Conservation (phyloP, 1,140 invertebrate species). For the Elymnias hypermnestra region DNA sequence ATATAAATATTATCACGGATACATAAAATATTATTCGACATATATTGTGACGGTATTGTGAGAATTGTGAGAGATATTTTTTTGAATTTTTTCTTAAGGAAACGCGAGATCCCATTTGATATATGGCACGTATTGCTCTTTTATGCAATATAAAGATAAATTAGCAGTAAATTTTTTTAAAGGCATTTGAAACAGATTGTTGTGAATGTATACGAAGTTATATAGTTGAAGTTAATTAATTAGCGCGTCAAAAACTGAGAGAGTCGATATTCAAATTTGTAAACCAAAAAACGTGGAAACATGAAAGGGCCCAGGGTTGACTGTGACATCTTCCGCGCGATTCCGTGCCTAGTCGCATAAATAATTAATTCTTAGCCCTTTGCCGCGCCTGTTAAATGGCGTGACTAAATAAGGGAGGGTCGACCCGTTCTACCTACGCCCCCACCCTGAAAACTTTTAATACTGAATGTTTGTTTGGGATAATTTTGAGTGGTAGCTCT, state of each 20-base stretch:
- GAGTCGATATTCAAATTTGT: constrained; percentile 26
- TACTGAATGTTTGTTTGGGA: constrained; percentile 51
- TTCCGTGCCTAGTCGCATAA: constrained; percentile 43
- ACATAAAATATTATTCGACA: too few species aligned
- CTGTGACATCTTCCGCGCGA: constrained; percentile 57
- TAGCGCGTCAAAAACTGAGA: constrained; percentile 1
- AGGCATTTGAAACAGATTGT: too few species aligned
- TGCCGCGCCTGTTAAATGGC: constrained; percentile 61
- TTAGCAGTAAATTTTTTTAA: too few species aligned
- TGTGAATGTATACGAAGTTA: too few species aligned
- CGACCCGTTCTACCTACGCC: constrained; percentile 29
- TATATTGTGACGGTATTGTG: too few species aligned
- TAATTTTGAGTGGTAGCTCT: constrained; percentile 29
- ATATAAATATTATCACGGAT: too few species aligned
- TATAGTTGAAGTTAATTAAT: background rate
- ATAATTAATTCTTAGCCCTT: constrained; percentile 66
- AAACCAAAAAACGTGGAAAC: constrained; percentile 31
- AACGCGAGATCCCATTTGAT: too few species aligned
- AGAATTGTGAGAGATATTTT: too few species aligned
- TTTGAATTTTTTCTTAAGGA: too few species aligned
- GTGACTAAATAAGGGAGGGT: constrained; percentile 64
- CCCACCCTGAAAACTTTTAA: constrained; percentile 52
- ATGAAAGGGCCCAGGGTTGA: constrained; percentile 38
- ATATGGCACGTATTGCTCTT: too few species aligned
- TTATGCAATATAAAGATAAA: too few species aligned